Percentiles rank a stretch among this genome's conserved stretches.
These are phyloP conservation scores for Chelidonichthys spinosus DNA, from an alignment of 2,797 vertebrate species.

Conservation along the genomic window DNA sequence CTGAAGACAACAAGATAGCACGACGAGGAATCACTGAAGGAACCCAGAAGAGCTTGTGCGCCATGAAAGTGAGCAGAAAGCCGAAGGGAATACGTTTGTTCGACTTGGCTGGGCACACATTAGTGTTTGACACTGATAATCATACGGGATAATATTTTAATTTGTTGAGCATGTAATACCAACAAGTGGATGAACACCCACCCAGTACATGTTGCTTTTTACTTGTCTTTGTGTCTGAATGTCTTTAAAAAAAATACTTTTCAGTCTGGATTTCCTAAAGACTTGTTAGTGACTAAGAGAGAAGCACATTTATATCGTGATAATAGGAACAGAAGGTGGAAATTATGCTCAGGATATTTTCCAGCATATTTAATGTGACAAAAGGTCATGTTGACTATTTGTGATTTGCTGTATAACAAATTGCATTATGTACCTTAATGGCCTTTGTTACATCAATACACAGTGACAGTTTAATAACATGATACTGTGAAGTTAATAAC, in stretches of 20 bases:
- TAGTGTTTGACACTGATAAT: slow-evolving; percentile 55
- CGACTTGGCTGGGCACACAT: slow-evolving; percentile 45
- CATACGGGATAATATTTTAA: slow-evolving; percentile 47
- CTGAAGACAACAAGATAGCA: slow-evolving; percentile 29
- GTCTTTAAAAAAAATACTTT: neutral
- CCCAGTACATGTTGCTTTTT: neutral
- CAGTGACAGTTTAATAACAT: slow-evolving; percentile 19
- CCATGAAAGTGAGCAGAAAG: slow-evolving; percentile 28
- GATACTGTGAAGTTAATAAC: slow-evolving; percentile 8
- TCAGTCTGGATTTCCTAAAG: neutral
- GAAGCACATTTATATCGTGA: neutral
- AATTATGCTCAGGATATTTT: neutral
- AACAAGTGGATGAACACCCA: slow-evolving; percentile 10
- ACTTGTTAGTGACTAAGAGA: neutral
- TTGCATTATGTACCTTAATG: slow-evolving; percentile 12
- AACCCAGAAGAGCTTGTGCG: slow-evolving; percentile 32
- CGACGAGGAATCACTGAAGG: slow-evolving; percentile 30
- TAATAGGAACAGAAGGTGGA: neutral
- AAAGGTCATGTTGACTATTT: neutral
- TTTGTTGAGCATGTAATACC: slow-evolving; percentile 23
- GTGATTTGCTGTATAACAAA: slow-evolving; percentile 7
- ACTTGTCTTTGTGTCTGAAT: neutral
- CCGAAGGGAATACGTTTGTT: slow-evolving; percentile 39
- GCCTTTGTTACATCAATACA: neutral
- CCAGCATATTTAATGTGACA: neutral